phyloP scores from a whole-genome alignment of 2,888 invertebrate species.

The Phortica okadai region DNA sequence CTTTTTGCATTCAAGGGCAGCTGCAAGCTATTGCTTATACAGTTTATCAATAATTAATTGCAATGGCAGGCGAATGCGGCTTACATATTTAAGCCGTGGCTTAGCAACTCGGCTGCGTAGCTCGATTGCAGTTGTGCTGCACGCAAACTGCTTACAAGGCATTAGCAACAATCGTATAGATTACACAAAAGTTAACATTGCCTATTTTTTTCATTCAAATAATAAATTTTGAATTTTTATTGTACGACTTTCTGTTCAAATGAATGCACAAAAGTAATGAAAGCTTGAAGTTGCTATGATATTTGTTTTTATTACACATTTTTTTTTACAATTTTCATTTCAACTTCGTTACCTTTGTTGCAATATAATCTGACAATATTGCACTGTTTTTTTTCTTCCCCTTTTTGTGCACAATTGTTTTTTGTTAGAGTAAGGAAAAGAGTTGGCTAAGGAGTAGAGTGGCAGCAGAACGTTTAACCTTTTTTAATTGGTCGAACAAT shows the following conservation, averaged over 20 bases:
- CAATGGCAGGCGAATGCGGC: background rate
- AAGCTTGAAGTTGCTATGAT: background rate
- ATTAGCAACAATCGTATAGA: background rate
- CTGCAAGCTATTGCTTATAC: too few relatives aligned
- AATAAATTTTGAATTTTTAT: background rate
- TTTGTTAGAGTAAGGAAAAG: background rate
- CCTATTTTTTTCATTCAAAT: background rate
- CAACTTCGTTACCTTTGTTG: background rate
- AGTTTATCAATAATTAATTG: background rate
- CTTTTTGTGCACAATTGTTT: background rate
- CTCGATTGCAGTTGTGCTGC: background rate
- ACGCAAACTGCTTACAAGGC: background rate
- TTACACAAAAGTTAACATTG: background rate
- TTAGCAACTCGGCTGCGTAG: background rate
- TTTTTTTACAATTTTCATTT: background rate
- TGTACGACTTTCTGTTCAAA: background rate
- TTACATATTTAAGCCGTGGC: conserved; percentile 7
- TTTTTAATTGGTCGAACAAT: too few relatives aligned
- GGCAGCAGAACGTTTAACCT: too few relatives aligned
- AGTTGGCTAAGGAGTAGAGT: background rate
- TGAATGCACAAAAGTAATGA: background rate
- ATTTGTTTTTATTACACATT: background rate
- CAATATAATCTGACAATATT: background rate
- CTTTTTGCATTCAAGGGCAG: too few relatives aligned
- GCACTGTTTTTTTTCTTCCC: background rate